Conservation (phyloP, 2,113 vertebrate genomes). For the Rhombomys opimus region DNA sequence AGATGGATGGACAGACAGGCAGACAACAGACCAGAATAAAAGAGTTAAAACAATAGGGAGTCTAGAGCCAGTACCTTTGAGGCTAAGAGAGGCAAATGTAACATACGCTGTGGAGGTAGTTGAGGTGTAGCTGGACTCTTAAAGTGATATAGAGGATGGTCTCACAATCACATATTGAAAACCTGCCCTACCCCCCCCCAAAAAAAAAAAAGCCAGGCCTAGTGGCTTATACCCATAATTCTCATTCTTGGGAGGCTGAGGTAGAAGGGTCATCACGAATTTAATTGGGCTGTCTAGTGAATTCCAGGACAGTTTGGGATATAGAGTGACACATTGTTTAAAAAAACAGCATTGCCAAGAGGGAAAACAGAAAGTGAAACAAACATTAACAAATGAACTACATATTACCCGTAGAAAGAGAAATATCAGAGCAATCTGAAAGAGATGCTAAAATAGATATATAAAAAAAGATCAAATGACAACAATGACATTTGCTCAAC, state of each 20-base stretch:
- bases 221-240: neutral
- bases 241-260: neutral
- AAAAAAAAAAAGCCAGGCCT: neutral
- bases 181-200: neutral
- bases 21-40: neutral
- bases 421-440: neutral
- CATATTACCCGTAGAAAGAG: neutral
- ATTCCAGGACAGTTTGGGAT: neutral
- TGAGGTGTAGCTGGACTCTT: neutral
- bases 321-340: neutral
- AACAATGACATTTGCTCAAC: too few relatives aligned
- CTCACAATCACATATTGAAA: neutral
- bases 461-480: too few relatives aligned
- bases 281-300: neutral
- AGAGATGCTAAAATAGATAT: neutral
- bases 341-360: neutral
- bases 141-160: neutral
- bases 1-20: neutral
- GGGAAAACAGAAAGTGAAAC: neutral
- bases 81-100: neutral
- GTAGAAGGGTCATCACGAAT: neutral
- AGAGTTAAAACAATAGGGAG: neutral
- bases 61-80: neutral
- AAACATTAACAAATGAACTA: slow-evolving; percentile 25
- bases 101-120: neutral